These are phyloP conservation scores for Liopterus haemorrhoidalis DNA, from an alignment of 2,888 invertebrate species.

Conservation along the genomic window DNA sequence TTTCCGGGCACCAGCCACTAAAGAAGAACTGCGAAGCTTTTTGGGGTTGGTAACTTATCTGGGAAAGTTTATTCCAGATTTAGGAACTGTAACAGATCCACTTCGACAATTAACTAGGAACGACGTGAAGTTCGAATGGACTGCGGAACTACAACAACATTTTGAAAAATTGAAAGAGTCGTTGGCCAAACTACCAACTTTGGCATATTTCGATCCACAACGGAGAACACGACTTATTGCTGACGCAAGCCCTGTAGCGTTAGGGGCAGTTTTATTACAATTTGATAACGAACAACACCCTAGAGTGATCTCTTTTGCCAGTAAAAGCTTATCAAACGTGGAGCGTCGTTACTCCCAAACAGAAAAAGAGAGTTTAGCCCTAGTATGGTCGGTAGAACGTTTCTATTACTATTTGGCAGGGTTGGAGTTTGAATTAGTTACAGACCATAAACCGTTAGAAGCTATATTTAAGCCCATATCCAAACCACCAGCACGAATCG, in stretches of 20 bases:
- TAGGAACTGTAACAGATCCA: too few species aligned
- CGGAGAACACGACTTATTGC: slow-evolving; percentile 29
- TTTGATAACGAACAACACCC: slow-evolving; percentile 27
- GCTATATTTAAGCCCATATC: slow-evolving; percentile 33
- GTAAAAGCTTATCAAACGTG: slow-evolving; percentile 30
- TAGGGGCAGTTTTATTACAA: slow-evolving; percentile 35
- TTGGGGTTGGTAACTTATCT: background rate
- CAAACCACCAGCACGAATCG: slow-evolving; percentile 31
- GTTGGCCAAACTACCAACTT: slow-evolving; percentile 19
- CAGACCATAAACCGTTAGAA: slow-evolving; percentile 40
- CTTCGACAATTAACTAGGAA: too few species aligned
- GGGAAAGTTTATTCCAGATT: too few species aligned
- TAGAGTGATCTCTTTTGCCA: slow-evolving; percentile 32
- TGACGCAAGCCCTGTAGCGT: slow-evolving; percentile 35
- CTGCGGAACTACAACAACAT: background rate
- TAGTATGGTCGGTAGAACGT: slow-evolving; percentile 41
- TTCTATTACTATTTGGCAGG: slow-evolving; percentile 44
- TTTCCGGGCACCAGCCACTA: slow-evolving; percentile 5
- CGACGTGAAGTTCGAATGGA: too few species aligned
- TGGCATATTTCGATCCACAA: slow-evolving; percentile 30
- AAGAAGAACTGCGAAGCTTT: slow-evolving; percentile 2
- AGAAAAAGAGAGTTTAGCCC: slow-evolving; percentile 39
- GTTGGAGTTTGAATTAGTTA: slow-evolving; percentile 39
- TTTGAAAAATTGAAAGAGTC: slow-evolving; percentile 9
- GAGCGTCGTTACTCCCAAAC: slow-evolving; percentile 38